A percentile compares a stretch with the other conserved stretches of the same genome.
Conservation (phyloP, 2,113 vertebrate genomes). For the Columba livia region DNA sequence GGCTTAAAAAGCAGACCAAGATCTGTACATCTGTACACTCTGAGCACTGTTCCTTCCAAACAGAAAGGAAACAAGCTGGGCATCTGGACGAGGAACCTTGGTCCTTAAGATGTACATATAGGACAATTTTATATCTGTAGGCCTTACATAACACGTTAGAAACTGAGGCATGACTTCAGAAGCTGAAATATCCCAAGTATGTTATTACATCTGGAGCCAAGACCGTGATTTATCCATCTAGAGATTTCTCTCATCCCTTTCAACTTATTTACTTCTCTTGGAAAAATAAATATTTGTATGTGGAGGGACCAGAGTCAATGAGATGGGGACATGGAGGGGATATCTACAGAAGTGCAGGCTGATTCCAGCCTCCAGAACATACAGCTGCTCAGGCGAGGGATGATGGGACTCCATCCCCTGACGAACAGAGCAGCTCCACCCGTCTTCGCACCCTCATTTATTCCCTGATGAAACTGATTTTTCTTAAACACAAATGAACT, state of each 20-base stretch:
- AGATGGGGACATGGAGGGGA: neutral
- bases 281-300: neutral
- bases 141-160: neutral
- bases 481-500: neutral
- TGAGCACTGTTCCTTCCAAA: neutral
- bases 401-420: neutral
- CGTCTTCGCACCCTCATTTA: neutral
- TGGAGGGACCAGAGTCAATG: neutral
- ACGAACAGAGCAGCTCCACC: neutral
- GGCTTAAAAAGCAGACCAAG: neutral
- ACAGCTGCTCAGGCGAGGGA: neutral
- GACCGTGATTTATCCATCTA: neutral
- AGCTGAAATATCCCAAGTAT: neutral
- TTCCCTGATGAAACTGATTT: neutral
- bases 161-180: neutral
- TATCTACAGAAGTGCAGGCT: neutral
- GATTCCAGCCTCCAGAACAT: neutral
- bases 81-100: neutral
- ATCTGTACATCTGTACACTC: neutral
- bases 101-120: neutral
- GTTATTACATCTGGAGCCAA: neutral
- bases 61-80: neutral
- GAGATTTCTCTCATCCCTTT: neutral
- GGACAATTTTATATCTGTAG: neutral
- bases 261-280: neutral